phyloP scores from a whole-genome alignment of 2,888 invertebrate genomes.

The Lottia scabra region DNA sequence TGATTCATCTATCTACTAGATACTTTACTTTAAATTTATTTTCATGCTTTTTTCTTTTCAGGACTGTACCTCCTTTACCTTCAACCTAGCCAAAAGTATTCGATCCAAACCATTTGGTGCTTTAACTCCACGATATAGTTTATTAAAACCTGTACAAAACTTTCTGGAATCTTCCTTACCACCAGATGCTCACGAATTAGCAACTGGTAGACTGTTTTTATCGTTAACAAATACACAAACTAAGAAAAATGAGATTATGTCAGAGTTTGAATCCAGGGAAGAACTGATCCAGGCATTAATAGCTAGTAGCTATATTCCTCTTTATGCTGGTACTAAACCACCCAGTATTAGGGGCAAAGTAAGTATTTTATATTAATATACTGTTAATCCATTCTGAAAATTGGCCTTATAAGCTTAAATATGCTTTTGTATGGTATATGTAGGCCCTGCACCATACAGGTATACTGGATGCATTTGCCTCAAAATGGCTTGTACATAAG shows the following conservation, averaged over 20 bases:
- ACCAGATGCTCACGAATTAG: constrained; percentile 84
- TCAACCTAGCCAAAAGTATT: constrained; percentile 88
- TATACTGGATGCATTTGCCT: too few relatives aligned
- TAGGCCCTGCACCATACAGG: too few relatives aligned
- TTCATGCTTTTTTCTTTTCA: constrained; percentile 73
- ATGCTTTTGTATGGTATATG: too few relatives aligned
- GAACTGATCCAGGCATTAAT: constrained; percentile 83
- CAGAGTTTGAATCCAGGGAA: constrained; percentile 88
- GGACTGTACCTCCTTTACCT: constrained; percentile 88
- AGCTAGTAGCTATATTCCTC: constrained; percentile 62
- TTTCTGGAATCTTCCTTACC: constrained; percentile 79
- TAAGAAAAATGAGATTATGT: constrained; percentile 93
- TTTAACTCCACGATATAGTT: constrained; percentile 94
- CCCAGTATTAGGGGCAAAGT: constrained; percentile 63
- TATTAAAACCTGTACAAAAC: constrained; percentile 87
- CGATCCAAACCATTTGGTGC: constrained; percentile 87
- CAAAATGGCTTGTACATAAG: too few relatives aligned
- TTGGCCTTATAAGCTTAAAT: too few relatives aligned
- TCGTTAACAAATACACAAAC: constrained; percentile 93
- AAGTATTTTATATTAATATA: constrained; percentile 9
- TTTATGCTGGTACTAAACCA: constrained; percentile 77
- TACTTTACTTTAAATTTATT: too few relatives aligned
- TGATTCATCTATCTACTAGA: too few relatives aligned
- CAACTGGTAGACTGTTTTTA: constrained; percentile 90
- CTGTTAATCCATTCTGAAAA: too few relatives aligned